Base-by-base conservation (phyloP, 1,140 invertebrate species). In the Brachionus rubens region DNA sequence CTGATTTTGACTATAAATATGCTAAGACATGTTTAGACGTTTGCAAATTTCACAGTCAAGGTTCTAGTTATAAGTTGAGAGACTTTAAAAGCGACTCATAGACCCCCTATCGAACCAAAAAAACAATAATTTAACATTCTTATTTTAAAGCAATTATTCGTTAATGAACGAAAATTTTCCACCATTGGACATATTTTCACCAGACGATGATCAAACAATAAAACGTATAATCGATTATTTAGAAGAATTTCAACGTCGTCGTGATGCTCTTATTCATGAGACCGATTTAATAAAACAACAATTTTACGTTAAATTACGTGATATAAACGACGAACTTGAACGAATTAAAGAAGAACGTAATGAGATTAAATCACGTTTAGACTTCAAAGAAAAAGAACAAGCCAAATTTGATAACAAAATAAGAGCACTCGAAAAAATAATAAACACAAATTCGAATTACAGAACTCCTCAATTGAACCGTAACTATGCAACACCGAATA, bases 121-220 rank as follows among this genome's bases (percentile, higher is more conserved):
- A 7, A 21, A 48, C 24, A 28, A 19, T 6, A 21, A 47, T 3
- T 16, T 4, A 0, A 21, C 5, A 24, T 47, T 19, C 3, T 14
- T 4, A 1, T 0, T 21, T 16, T 26, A 33, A 6, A 72, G 68
- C 10, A 72, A 72, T 54, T 72, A 72, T 54, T 50, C 43, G 26
- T 33, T 72, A 36, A 72, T 72, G 68, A 72, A 26, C 46, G 68
- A 72, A 50, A 72, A 33, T 26, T 72, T 72, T 50, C 68, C 68
- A 24, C 68, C 68, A 21, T 36, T 72, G 68, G 68, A 72, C 26
- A 72, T 72, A 72, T 72, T 72, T 19, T 72, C 68, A 7, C 68
- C 68, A 7, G 68, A 72, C 26, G 68, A 72, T 21, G 68, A 72
- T 33, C 28, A 33, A 10, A 72, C 68, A 1, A 72, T 72, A 16